A percentile compares a stretch with the other conserved stretches of the same genome.
These are phyloP conservation scores for Cancer borealis DNA, from an alignment of 2,888 invertebrate species.

Conservation along the genomic window DNA sequence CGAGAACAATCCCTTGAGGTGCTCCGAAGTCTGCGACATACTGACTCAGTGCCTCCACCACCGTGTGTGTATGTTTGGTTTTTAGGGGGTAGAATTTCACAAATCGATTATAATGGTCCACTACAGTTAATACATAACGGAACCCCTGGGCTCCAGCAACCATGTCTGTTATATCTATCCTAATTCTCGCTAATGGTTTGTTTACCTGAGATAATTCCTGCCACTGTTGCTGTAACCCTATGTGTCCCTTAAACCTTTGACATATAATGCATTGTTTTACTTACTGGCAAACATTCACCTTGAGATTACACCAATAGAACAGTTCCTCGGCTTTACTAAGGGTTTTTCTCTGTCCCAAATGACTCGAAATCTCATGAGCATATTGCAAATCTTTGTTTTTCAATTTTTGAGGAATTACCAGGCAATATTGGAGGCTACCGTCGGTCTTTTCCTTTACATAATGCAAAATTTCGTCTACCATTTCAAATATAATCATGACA, in stretches of 20 bases:
- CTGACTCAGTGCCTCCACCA: background rate
- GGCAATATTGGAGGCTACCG: background rate
- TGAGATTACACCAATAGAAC: slow-evolving; percentile 40
- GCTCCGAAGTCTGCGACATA: slow-evolving; percentile 21
- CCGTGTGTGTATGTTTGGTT: background rate
- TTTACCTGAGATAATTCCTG: background rate
- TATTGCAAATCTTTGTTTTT: background rate
- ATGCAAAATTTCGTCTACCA: background rate
- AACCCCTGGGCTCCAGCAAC: background rate
- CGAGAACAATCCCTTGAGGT: background rate
- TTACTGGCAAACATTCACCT: background rate
- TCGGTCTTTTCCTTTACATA: background rate
- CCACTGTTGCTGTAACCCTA: background rate
- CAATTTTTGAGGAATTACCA: slow-evolving; percentile 22
- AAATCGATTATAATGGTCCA: slow-evolving; percentile 25
- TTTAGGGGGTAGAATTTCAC: background rate
- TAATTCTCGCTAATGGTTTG: background rate
- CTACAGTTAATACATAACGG: background rate
- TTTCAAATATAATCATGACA: background rate
- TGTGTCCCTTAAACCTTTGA: background rate
- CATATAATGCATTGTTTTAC: background rate
- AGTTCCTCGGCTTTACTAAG: background rate
- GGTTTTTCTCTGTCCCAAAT: slow-evolving; percentile 5
- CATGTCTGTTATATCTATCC: slow-evolving; percentile 39
- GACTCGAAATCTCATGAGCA: background rate